Evolutionary conservation across 2,888 invertebrate genomes (phyloP).

Genomic region (Neelides folsomi): DNA sequence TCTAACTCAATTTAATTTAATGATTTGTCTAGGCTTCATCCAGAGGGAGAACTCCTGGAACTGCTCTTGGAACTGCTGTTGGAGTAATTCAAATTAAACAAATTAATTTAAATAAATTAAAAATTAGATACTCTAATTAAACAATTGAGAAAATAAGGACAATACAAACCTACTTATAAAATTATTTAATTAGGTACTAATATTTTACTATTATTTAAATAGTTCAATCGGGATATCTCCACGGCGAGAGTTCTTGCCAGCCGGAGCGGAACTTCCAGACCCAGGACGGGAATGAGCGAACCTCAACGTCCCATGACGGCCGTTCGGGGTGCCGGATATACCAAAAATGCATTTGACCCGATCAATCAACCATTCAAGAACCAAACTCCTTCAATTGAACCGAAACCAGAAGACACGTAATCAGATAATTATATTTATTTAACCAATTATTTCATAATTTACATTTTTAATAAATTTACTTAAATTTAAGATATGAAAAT

Average conservation of each 20-base stretch:
- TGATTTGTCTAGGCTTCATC: constrained; percentile 13
- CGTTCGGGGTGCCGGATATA: constrained; percentile 89
- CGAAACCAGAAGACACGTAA: constrained; percentile 66
- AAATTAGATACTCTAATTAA: background rate
- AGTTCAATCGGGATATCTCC: constrained; percentile 28
- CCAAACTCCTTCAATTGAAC: constrained; percentile 50
- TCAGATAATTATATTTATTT: too few species aligned
- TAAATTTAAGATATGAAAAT: too few species aligned
- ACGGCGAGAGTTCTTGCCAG: constrained; percentile 20
- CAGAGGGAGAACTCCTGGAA: constrained; percentile 21
- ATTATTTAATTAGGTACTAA: constrained; percentile 4
- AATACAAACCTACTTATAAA: too few species aligned
- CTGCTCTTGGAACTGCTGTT: constrained; percentile 28
- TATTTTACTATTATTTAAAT: background rate
- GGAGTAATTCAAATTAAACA: too few species aligned
- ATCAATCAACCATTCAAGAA: constrained; percentile 51
- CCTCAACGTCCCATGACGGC: constrained; percentile 80
- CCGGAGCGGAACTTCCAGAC: constrained; percentile 28
- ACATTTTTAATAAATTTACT: too few species aligned
- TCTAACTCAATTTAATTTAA: too few species aligned
- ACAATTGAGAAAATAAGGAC: constrained; percentile 1
- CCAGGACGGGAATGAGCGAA: constrained; percentile 31
- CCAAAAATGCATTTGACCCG: constrained; percentile 55
- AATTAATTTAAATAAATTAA: constrained; percentile 8
- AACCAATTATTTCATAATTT: too few species aligned